Percentiles rank a stretch among this genome's conserved stretches.
Evolutionary conservation across 2,797 vertebrate species (phyloP).

Genomic region (Harpagifer antarcticus): DNA sequence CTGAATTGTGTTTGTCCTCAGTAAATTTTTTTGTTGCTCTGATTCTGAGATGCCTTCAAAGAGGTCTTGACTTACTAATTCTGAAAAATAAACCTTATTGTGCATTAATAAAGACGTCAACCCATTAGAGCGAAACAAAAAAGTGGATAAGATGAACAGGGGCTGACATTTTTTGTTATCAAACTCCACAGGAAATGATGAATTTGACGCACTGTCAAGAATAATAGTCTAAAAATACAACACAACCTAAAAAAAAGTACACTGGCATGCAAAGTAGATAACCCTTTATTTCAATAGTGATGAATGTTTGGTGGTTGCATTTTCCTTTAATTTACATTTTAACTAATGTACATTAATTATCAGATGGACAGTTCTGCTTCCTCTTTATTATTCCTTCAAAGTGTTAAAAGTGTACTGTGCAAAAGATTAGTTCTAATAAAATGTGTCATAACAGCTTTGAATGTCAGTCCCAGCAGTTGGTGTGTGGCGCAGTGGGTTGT

Average conservation of each 20-base stretch:
- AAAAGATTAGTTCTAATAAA: conserved; percentile 13
- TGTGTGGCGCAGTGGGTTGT: too few species aligned
- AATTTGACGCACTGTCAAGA: background rate
- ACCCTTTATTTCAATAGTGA: background rate
- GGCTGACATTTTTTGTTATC: background rate
- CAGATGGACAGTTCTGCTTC: background rate
- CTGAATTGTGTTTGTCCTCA: background rate
- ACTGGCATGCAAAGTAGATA: background rate
- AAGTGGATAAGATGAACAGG: too few species aligned
- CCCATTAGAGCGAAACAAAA: background rate
- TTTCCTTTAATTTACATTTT: conserved; percentile 13
- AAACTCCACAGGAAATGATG: conserved; percentile 2
- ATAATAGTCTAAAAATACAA: conserved; percentile 7
- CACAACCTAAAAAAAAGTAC: background rate
- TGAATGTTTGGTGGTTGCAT: background rate
- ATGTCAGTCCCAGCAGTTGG: conserved; percentile 21
- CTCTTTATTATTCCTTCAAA: conserved; percentile 25
- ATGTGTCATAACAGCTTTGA: conserved; percentile 22
- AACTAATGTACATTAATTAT: too few species aligned
- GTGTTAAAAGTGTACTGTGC: conserved; percentile 1
- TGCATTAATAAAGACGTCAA: background rate
- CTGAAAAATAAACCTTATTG: too few species aligned
- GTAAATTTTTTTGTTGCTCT: background rate
- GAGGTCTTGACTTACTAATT: background rate
- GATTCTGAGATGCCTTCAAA: background rate